Percentiles rank a stretch among this genome's conserved stretches.
These are phyloP conservation scores for Solea solea DNA, from an alignment of 2,113 vertebrate species.

Conservation along the genomic window DNA sequence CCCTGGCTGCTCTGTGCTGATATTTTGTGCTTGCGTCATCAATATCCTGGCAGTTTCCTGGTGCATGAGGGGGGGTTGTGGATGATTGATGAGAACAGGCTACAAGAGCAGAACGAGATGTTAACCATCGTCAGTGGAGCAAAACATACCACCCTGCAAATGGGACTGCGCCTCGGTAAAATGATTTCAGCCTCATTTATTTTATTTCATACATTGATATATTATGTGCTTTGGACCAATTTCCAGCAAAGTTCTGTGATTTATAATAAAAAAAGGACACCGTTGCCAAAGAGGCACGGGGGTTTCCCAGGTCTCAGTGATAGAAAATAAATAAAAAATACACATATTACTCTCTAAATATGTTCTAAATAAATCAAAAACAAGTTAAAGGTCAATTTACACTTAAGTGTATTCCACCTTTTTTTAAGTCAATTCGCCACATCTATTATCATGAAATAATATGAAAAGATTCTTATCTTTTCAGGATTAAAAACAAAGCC, in stretches of 20 bases:
- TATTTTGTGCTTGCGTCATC: constrained; percentile 64
- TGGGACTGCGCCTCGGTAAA: constrained; percentile 26
- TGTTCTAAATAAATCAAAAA: background rate
- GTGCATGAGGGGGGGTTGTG: constrained; percentile 33
- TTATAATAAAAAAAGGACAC: background rate
- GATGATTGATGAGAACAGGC: constrained; percentile 63
- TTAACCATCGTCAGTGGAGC: constrained; percentile 44
- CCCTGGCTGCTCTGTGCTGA: constrained; percentile 11
- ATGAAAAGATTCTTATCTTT: too few relatives aligned
- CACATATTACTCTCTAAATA: background rate
- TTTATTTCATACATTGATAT: constrained; percentile 30
- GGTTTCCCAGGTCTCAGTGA: constrained; percentile 17
- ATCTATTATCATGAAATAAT: too few relatives aligned
- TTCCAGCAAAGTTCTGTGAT: background rate
- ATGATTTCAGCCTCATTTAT: constrained; percentile 44
- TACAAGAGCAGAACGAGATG: constrained; percentile 43
- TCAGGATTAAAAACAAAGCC: too few relatives aligned
- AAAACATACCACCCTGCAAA: constrained; percentile 35
- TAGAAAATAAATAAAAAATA: constrained; percentile 12
- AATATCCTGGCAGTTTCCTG: constrained; percentile 61
- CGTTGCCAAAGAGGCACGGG: constrained; percentile 7
- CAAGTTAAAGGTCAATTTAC: background rate
- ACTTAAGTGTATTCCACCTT: background rate
- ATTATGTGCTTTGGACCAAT: constrained; percentile 17
- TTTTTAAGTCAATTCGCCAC: background rate